Evolutionary conservation across 2,888 invertebrate genomes (phyloP).

Genomic region (Aphodius granarius): DNA sequence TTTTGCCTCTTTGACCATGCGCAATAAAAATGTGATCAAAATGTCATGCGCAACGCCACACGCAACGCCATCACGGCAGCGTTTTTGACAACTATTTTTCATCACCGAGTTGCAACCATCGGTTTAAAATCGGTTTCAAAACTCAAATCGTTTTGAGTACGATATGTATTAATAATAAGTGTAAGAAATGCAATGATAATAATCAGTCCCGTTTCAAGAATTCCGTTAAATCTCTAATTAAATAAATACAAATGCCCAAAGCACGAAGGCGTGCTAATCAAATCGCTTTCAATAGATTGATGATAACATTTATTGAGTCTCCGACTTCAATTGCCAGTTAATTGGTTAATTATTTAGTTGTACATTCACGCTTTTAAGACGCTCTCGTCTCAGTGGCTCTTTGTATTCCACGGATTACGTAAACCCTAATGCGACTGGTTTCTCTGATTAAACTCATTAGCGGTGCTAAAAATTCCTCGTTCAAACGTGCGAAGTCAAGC

Average conservation of each 20-base stretch:
- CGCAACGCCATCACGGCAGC: no score
- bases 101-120: no score
- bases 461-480: not conserved
- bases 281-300: not conserved
- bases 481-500: not conserved
- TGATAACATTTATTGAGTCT: not conserved
- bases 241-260: not conserved
- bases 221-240: not conserved
- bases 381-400: not conserved
- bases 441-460: not conserved
- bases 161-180: no score
- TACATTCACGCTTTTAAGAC: not conserved
- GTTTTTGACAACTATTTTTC: no score
- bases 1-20: no score
- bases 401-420: not conserved
- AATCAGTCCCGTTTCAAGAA: not conserved
- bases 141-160: no score
- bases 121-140: no score
- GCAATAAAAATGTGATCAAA: no score
- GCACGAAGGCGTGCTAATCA: not conserved
- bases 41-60: no score
- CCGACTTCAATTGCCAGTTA: not conserved
- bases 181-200: no score
- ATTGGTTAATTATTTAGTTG: not conserved
- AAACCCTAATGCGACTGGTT: not conserved